A percentile compares a stretch with the other conserved stretches of the same genome.
phyloP scores from a whole-genome alignment of 2,113 vertebrate species.

The Rostratula benghalensis region DNA sequence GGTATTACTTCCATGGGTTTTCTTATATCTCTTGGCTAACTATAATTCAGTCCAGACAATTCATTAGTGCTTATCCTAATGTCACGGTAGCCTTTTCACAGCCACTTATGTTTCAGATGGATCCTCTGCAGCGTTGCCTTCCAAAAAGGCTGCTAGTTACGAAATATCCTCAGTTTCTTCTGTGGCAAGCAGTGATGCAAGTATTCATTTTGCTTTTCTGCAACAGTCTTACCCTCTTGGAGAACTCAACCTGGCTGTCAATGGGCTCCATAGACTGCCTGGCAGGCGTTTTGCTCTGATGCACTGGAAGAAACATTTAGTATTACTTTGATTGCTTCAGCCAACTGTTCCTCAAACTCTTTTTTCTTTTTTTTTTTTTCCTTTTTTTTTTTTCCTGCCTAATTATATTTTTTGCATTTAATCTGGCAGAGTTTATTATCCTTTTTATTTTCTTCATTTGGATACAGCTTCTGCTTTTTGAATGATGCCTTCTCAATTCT shows the following conservation, averaged over 20 bases:
- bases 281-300: not conserved
- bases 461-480: slow-evolving; percentile 65
- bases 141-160: not conserved
- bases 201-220: not conserved
- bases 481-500: slow-evolving; percentile 43
- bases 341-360: slow-evolving; percentile 11
- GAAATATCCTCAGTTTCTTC: not conserved
- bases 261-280: not conserved
- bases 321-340: slow-evolving; percentile 5
- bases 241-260: not conserved
- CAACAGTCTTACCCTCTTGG: not conserved
- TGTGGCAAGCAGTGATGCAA: not conserved
- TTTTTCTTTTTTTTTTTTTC: not conserved
- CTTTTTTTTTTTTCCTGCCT: not conserved
- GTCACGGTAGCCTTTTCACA: not conserved
- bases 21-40: not conserved
- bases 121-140: not conserved
- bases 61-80: not conserved
- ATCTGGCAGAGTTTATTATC: slow-evolving; percentile 55
- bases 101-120: not conserved
- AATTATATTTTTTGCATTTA: slow-evolving; percentile 59
- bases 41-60: not conserved
- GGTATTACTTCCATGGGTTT: not conserved
- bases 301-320: not conserved
- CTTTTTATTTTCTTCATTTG: slow-evolving; percentile 67